Evolutionary conservation across 2,888 invertebrate species (phyloP), one percentile per base, ranked within the genome.

Genomic region (Acanthoscelides obtectus): DNA sequence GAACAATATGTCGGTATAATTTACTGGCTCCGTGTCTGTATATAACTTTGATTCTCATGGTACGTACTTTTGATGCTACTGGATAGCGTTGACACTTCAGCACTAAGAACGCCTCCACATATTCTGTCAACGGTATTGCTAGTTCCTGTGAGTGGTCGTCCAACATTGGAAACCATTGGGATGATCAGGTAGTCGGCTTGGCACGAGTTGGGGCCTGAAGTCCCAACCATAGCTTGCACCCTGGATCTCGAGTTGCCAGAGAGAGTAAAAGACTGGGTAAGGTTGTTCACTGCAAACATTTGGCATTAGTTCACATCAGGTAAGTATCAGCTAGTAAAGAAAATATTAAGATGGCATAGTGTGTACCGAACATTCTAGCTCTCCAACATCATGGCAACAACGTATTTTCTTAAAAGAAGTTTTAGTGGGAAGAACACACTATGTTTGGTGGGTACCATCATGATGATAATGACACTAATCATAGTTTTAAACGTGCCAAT

Each of bases 81-180:
- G 17, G 91, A 87, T 72, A 89, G 87, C 80, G 91, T 89, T 0
- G 91, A 90, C 1, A 92, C 88, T 81, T 95, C 94, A 0, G 90
- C 90, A 70, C 91, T 92, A 78, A 95, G 91, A 0, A 93, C 91
- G 2, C 94, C 94, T 0, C 95, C 95, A 79, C 95, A 95, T 64
- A 95, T 90, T 71, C 95, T 88, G 84, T 95, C 95, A 1, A 93
- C 92, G 79, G 93, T 94, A 0, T 89, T 88, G 64, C 89, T 88
- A 67, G 88, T 87, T 0, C 89, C 89, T 63, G 88, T 88, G 3
- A 83, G 82, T 4, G 86, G 81, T 72, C 91, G 85, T 1, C 92
- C 92, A 21, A 91, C 88, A 79, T 92, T 93, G 22, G 88, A 87
- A 0, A 92, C 92, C 81, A 95, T 94, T 0, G 95, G 94, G 66